Conservation (phyloP, 2,888 invertebrate species). For the Nymphalis c-album region DNA sequence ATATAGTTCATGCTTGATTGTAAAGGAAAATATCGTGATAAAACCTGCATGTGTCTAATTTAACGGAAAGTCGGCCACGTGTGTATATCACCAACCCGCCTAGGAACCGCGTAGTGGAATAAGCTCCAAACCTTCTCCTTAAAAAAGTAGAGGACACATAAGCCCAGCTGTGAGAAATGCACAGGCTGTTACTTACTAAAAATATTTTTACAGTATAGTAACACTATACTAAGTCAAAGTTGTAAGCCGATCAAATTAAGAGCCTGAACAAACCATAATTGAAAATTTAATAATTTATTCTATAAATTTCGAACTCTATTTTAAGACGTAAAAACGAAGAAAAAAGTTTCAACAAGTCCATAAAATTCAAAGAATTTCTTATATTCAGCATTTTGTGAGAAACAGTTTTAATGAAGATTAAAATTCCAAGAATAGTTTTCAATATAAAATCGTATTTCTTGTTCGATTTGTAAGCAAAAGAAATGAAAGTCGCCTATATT, state of each 20-base stretch:
- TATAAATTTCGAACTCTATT: slow-evolving; percentile 35
- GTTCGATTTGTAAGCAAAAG: no score
- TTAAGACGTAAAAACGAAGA: slow-evolving; percentile 22
- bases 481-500: no score
- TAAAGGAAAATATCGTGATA: no score
- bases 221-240: not conserved
- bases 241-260: slow-evolving; percentile 30
- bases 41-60: no score
- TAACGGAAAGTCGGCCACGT: no score
- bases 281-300: slow-evolving; percentile 41
- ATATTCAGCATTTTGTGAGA: slow-evolving; percentile 6
- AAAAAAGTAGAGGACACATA: not conserved
- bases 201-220: not conserved
- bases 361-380: slow-evolving; percentile 14
- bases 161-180: no score
- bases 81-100: no score
- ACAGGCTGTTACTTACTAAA: no score
- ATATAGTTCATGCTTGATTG: no score
- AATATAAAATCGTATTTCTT: not conserved
- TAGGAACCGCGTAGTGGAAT: no score
- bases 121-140: no score
- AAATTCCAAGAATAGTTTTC: slow-evolving; percentile 5
- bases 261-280: slow-evolving; percentile 30
- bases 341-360: slow-evolving; percentile 26
- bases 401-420: slow-evolving; percentile 9